Conservation (phyloP, 2,113 vertebrate species). For the Bubo scandiacus region DNA sequence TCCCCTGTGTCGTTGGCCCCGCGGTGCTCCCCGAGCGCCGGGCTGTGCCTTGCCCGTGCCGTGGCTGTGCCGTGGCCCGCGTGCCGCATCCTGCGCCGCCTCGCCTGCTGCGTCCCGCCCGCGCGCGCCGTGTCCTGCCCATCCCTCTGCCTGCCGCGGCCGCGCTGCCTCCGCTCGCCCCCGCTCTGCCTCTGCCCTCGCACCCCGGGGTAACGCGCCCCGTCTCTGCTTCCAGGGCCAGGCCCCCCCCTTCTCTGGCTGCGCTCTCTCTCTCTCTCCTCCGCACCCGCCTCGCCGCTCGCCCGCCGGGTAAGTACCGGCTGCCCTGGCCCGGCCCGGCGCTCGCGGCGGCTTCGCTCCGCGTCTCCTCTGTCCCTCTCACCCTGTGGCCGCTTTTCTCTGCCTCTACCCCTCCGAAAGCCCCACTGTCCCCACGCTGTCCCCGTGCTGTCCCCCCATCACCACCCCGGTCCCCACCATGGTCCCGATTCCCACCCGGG, state of each 20-base stretch:
- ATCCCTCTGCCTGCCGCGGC: neutral
- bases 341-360: neutral
- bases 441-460: neutral
- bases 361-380: neutral
- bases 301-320: constrained; percentile 47
- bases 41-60: fast-evolving
- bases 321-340: neutral
- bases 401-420: neutral
- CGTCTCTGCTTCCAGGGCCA: constrained; percentile 35
- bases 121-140: neutral
- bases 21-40: fast-evolving
- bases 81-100: fast-evolving
- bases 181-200: neutral
- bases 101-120: fast-evolving
- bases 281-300: constrained; percentile 64
- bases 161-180: neutral
- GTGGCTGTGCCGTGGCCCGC: fast-evolving
- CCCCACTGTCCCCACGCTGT: neutral
- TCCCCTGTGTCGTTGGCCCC: neutral
- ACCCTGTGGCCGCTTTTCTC: neutral
- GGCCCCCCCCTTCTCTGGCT: constrained; percentile 68
- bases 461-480: neutral
- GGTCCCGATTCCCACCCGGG: neutral
- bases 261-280: constrained; percentile 76
- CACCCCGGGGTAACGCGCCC: neutral